Evolutionary conservation across 2,888 invertebrate genomes (phyloP), one percentile per base, ranked within the genome.

Genomic region (Caenorhabditis sp.): DNA sequence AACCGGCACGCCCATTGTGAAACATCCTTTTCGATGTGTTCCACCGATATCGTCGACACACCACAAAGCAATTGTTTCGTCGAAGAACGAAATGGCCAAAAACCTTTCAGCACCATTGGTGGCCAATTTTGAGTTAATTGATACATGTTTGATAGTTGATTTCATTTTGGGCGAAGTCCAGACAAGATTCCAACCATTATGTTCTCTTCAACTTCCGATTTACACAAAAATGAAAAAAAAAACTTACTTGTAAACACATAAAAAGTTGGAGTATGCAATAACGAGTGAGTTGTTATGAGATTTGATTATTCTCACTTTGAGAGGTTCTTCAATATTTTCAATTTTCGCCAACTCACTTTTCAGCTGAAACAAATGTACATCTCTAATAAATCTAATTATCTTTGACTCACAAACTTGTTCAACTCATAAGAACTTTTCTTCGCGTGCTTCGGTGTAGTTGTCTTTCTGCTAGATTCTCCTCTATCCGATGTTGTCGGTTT

Each of bases 221-320:
- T 10, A 37, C 37, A 6, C 14, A n/a, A 19, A 49, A 49, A 31
- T 49, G 19, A 14, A 37, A 37, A 6, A 37, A 37, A n/a, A 51
- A 58, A 68, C 86, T 87, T 89, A 93, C 93, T 93, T 92, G 89
- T 95, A 97, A 87, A 96, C 95, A 69, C 94, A 93, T 24, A 97
- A 94, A 89, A 95, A 95, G 89, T 97, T 95, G 67, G 95, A 93
- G 89, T 96, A 97, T 0, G 95, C 96, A 24, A 95, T 95, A 24
- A 94, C 95, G 77, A 99, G 94, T 94, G 96, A 97, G 88, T 96
- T 97, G 89, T 97, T 95, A 89, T 97, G 96, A 3, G 96, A 96
- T 88, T 94, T 94, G 81, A 96, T 94, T 61, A 95, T 93, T 90
- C 94, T 93, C 50, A 95, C 95, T 84, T 94, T 91, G 86, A 94